These are phyloP conservation scores for Monopterus albus DNA, from an alignment of 2,113 vertebrate species.

Conservation along the genomic window DNA sequence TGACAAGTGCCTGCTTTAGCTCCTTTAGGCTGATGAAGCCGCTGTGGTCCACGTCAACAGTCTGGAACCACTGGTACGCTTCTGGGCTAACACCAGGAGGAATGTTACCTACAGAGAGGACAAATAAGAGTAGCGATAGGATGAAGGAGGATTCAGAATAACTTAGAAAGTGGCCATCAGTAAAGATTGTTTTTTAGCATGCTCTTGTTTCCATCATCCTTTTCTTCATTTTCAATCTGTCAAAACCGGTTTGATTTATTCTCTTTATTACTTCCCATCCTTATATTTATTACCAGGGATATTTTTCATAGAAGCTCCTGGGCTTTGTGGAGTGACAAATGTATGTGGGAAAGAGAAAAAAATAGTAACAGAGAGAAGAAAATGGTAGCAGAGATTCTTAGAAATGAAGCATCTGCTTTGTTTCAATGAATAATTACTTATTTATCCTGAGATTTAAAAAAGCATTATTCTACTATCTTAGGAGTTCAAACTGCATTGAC, in stretches of 20 bases:
- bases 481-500: slow-evolving; percentile 16
- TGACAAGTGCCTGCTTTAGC: slow-evolving; percentile 93
- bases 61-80: slow-evolving; percentile 93
- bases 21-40: slow-evolving; percentile 92
- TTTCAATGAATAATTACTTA: slow-evolving; percentile 35
- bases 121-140: neutral
- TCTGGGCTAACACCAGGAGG: slow-evolving; percentile 89
- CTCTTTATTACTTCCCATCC: slow-evolving; percentile 21
- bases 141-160: neutral
- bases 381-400: slow-evolving; percentile 1
- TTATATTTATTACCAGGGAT: slow-evolving; percentile 3
- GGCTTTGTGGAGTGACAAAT: slow-evolving; percentile 6
- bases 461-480: neutral
- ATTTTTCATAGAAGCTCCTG: slow-evolving; percentile 13
- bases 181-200: slow-evolving; percentile 12
- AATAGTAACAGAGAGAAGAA: slow-evolving; percentile 3
- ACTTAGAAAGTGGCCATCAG: slow-evolving; percentile 6
- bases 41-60: slow-evolving; percentile 89
- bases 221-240: neutral
- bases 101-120: slow-evolving; percentile 76
- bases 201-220: neutral
- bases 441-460: slow-evolving; percentile 47
- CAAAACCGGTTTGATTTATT: slow-evolving; percentile 12
- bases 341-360: neutral
- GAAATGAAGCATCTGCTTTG: slow-evolving; percentile 27